Evolutionary conservation across 2,888 invertebrate genomes (phyloP), one percentile per base, ranked within the genome.

Genomic region (Andrena chrysosceles): DNA sequence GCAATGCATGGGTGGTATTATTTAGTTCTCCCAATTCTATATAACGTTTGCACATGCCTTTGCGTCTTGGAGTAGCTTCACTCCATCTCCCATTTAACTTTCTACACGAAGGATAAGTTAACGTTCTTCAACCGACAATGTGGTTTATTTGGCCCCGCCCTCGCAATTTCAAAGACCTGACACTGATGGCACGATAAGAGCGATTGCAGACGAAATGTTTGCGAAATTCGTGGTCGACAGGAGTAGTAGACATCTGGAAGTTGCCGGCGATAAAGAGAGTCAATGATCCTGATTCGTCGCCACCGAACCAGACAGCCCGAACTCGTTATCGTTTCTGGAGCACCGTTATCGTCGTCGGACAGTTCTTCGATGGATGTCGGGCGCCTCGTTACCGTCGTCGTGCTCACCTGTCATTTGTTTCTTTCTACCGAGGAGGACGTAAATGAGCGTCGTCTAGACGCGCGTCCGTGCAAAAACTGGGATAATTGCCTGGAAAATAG

Each of bases 241-340:
- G 66, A 42, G 48, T 10, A 23, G 13, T 26, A 78, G 73, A 68
- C 62, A n/a, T 29, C 29, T 42, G 49, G 54, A 60, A 68, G 62
- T 23, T 69, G 33, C 23, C 59, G 60, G 74, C 29, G 84, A 86
- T 86, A 86, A 86, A 69, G n/a, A 31, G 68, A 71, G 86, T 86
- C 86, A 81, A 77, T 73, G 86, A 84, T 77, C 82, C 49, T 72
- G 63, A 84, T 84, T 81, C 72, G 77, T 73, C 66, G 69, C n/a
- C 56, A 26, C 56, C 78, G 59, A 66, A 52, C 67, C 70, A 77
- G 76, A 84, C 84, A 48, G 79, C 77, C 77, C 76, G 76, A 73
- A 86, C 86, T 86, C 71, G 84, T 86, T 86, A 86, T 86, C 86
- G 82, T 86, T 81, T 86, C 76, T 84, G 78, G 79, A 81, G 70